Percentiles rank a stretch among this genome's conserved stretches.
Conservation (phyloP, 2,888 invertebrate species). For the Pinctada fucata region DNA sequence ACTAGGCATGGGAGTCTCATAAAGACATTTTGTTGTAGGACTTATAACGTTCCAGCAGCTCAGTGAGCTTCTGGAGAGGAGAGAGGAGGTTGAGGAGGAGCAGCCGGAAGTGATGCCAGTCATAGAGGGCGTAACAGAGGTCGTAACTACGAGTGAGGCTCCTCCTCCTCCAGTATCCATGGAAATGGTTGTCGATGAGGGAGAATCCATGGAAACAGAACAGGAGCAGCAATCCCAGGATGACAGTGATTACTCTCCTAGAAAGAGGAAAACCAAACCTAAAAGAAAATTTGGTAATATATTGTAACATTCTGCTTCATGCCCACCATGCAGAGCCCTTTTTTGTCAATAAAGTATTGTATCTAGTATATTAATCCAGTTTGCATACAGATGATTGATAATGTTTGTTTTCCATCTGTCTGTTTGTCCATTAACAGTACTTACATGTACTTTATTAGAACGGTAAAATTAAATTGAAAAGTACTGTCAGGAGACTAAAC, state of each 20-base stretch:
- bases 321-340: no score
- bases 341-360: no score
- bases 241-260: background rate
- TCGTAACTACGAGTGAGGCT: slow-evolving; percentile 6
- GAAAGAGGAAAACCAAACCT: background rate
- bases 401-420: no score
- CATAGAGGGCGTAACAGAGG: slow-evolving; percentile 15
- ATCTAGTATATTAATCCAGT: no score
- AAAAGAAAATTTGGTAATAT: background rate
- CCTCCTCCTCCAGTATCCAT: background rate
- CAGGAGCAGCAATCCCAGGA: no score
- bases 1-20: no score
- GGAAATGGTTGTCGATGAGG: background rate
- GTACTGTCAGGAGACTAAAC: no score
- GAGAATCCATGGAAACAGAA: background rate
- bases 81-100: slow-evolving; percentile 26
- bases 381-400: no score
- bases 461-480: no score
- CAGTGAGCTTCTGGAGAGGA: slow-evolving; percentile 58
- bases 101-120: slow-evolving; percentile 11
- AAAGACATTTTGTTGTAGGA: slow-evolving; percentile 44
- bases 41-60: slow-evolving; percentile 59
- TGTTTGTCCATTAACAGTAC: no score
- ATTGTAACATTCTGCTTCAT: background rate
- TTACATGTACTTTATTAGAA: no score